Percentiles rank a stretch among this genome's conserved stretches.
These are phyloP conservation scores for Pseudomyrmex pallidus DNA, from an alignment of 1,140 invertebrate species.

Conservation along the genomic window DNA sequence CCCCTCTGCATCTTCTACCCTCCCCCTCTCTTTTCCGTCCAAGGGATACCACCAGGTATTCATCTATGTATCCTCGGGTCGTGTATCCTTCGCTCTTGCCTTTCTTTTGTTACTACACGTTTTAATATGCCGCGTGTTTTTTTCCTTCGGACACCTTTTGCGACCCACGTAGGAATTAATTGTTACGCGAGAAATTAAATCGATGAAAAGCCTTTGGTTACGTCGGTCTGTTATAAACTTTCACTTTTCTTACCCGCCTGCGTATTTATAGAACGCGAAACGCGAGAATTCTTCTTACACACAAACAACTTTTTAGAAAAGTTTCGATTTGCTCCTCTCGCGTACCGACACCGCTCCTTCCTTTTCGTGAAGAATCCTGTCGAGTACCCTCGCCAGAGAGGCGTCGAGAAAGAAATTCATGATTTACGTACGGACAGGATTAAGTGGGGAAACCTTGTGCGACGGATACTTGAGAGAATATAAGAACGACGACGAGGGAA, in stretches of 20 bases:
- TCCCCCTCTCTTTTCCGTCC: neutral
- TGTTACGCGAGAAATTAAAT: neutral
- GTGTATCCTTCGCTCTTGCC: neutral
- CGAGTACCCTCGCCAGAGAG: conserved; percentile 61
- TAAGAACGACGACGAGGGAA: conserved; percentile 32
- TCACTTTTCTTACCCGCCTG: neutral
- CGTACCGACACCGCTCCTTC: neutral
- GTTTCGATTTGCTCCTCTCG: conserved; percentile 56
- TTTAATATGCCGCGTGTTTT: conserved; percentile 29
- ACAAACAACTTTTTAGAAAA: conserved; percentile 51
- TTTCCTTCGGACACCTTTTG: neutral
- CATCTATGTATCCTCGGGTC: neutral
- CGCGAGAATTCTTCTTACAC: neutral
- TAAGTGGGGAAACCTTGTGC: conserved; percentile 57
- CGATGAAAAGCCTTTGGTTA: neutral
- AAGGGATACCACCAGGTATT: conserved; percentile 7
- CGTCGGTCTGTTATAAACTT: conserved; percentile 9
- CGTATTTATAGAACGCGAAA: neutral
- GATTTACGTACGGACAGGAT: conserved; percentile 72
- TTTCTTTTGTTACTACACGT: too few species aligned
- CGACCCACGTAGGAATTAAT: neutral
- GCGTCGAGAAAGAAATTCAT: conserved; percentile 70
- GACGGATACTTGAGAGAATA: conserved; percentile 57
- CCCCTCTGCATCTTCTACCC: conserved; percentile 1
- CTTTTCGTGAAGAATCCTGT: conserved; percentile 48